Evolutionary conservation across 2,113 vertebrate genomes (phyloP).

Genomic region (Nothobranchius kuhntae): DNA sequence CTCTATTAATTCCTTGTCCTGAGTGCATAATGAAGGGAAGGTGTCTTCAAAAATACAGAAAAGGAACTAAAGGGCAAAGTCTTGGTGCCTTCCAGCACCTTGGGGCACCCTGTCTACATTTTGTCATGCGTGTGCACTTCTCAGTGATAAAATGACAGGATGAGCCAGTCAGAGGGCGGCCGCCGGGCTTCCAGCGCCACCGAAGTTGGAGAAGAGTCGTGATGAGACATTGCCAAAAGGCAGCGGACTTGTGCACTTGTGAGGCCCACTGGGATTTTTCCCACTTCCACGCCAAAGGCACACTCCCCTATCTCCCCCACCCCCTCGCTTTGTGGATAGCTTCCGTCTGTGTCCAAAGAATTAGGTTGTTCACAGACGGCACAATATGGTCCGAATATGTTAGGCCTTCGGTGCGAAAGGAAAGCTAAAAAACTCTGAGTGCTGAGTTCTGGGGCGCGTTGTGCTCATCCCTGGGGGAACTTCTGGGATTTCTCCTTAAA

Average conservation of each 20-base stretch:
- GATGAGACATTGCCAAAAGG: conserved; percentile 87
- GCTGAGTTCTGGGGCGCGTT: conserved; percentile 16
- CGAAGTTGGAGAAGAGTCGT: conserved; percentile 71
- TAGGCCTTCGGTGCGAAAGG: conserved; percentile 63
- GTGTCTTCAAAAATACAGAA: conserved; percentile 85
- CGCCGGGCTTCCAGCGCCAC: conserved; percentile 79
- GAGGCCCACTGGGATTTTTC: conserved; percentile 80
- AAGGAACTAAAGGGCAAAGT: conserved; percentile 75
- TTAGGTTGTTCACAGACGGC: conserved; percentile 64
- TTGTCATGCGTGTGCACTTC: conserved; percentile 92
- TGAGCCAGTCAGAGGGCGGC: conserved; percentile 82
- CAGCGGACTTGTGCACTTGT: conserved; percentile 76
- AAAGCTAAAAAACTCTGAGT: conserved; percentile 55
- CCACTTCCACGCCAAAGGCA: conserved; percentile 76
- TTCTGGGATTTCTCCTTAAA: not conserved
- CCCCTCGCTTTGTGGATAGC: conserved; percentile 58
- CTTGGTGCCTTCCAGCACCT: conserved; percentile 82
- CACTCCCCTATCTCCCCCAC: conserved; percentile 46
- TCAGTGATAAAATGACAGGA: conserved; percentile 91
- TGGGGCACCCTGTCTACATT: conserved; percentile 87
- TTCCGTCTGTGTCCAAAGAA: conserved; percentile 70
- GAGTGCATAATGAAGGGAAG: conserved; percentile 87
- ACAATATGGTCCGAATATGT: conserved; percentile 76
- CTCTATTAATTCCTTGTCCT: conserved; percentile 89
- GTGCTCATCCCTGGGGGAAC: not conserved